These are phyloP conservation scores for Phorcus lineatus DNA, from an alignment of 2,888 invertebrate species.

Conservation along the genomic window DNA sequence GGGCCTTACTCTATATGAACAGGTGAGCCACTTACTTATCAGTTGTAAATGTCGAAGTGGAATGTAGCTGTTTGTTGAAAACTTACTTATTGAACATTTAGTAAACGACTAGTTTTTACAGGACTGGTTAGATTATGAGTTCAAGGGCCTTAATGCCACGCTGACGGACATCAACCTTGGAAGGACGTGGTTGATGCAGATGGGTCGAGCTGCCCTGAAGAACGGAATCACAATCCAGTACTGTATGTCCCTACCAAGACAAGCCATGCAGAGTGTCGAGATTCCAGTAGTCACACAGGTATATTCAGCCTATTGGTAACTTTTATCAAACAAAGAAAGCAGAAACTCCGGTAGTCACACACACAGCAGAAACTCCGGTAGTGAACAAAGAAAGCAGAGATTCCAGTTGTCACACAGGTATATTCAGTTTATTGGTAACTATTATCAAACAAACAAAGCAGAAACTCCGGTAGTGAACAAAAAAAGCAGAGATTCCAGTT, in stretches of 20 bases:
- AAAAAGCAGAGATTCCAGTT: too few relatives aligned
- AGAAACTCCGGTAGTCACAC: conserved; percentile 52
- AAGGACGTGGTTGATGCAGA: conserved; percentile 62
- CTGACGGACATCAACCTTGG: conserved; percentile 54
- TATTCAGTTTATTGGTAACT: too few relatives aligned
- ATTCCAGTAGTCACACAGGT: conserved; percentile 57
- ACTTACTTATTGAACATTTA: too few relatives aligned
- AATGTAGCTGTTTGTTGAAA: background rate
- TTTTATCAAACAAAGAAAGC: too few relatives aligned
- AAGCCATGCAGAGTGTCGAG: conserved; percentile 58
- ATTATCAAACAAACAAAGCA: conserved; percentile 50
- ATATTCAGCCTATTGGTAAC: too few relatives aligned
- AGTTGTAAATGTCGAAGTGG: background rate
- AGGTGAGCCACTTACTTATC: conserved; percentile 41
- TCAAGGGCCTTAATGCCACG: conserved; percentile 52
- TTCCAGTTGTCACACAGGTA: conserved; percentile 61
- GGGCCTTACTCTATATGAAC: conserved; percentile 64
- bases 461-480: conserved; percentile 60
- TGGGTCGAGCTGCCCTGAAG: conserved; percentile 64
- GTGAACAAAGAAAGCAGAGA: too few relatives aligned
- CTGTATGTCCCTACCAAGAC: conserved; percentile 64
- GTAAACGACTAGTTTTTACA: conserved; percentile 26
- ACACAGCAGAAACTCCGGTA: conserved; percentile 53
- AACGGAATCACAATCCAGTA: conserved; percentile 65
- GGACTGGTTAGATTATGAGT: conserved; percentile 68